phyloP scores from a whole-genome alignment of 1,140 invertebrate genomes.

The Heliothis subflexa region DNA sequence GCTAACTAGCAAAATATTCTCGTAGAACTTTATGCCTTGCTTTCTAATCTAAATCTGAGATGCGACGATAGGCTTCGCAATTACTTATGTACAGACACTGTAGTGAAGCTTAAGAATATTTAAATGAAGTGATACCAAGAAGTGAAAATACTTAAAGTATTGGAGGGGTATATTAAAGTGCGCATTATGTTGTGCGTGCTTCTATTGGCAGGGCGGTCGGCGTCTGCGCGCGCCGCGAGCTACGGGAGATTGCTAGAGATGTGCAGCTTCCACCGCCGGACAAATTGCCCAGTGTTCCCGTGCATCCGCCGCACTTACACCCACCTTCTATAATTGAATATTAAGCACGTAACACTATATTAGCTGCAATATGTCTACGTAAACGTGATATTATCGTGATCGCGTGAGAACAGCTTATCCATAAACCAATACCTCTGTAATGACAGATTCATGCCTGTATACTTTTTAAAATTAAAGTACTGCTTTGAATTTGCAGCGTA shows the following conservation, averaged over 20 bases:
- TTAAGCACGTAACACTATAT: conserved; percentile 37
- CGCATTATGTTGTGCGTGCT: conserved; percentile 47
- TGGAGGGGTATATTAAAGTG: conserved; percentile 39
- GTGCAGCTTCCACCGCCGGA: conserved; percentile 64
- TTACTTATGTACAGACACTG: conserved; percentile 23
- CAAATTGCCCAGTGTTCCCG: conserved; percentile 60
- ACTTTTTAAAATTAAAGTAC: conserved; percentile 14
- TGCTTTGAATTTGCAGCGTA: conserved; percentile 22
- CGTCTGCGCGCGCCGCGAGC: conserved; percentile 52
- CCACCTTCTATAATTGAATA: conserved; percentile 40
- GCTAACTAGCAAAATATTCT: conserved; percentile 42
- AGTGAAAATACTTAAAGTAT: conserved; percentile 33
- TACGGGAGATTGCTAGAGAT: conserved; percentile 62
- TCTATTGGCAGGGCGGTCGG: conserved; percentile 33
- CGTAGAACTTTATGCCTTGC: conserved; percentile 27
- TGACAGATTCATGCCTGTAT: conserved; percentile 27
- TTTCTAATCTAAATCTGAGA: conserved; percentile 43
- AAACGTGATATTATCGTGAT: conserved; percentile 26
- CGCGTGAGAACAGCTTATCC: conserved; percentile 33
- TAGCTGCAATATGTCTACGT: conserved; percentile 41
- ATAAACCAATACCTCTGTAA: conserved; percentile 31
- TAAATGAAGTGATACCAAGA: conserved; percentile 32
- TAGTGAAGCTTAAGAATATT: conserved; percentile 40
- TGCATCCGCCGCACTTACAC: conserved; percentile 57
- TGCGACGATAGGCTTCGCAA: conserved; percentile 25